phyloP scores from a whole-genome alignment of 2,797 vertebrate species.

The Geotrypetes seraphini region DNA sequence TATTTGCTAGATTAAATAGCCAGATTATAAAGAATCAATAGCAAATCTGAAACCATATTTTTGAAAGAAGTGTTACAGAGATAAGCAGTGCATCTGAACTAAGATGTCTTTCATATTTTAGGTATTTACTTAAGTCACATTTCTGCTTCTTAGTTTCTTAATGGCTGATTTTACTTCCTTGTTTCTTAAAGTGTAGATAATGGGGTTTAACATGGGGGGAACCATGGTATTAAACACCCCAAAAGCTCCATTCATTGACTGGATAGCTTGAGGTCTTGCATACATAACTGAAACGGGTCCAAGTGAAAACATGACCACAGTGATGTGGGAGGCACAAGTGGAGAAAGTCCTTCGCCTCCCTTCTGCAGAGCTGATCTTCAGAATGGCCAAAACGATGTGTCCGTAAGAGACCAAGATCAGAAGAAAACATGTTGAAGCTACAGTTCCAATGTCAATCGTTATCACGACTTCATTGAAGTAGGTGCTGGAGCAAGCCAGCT shows the following conservation, averaged over 20 bases:
- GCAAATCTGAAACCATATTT: too few species aligned
- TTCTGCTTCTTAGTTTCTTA: not conserved
- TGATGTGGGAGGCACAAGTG: slow-evolving; percentile 14
- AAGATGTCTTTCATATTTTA: too few species aligned
- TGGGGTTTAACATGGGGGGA: slow-evolving; percentile 15
- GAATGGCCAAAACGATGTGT: not conserved
- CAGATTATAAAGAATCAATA: too few species aligned
- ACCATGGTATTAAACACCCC: slow-evolving; percentile 13
- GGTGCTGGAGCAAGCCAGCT: slow-evolving; percentile 26
- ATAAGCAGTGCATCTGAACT: too few species aligned
- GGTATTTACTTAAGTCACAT: too few species aligned
- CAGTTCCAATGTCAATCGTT: not conserved
- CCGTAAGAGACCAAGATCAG: not conserved
- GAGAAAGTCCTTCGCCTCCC: slow-evolving; percentile 18
- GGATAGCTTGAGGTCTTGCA: not conserved
- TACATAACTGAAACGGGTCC: slow-evolving; percentile 30
- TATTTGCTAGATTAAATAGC: too few species aligned
- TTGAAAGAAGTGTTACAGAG: too few species aligned
- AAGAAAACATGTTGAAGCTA: not conserved
- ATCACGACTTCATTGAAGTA: not conserved
- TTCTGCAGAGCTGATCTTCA: slow-evolving; percentile 3
- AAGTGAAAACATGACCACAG: slow-evolving; percentile 18
- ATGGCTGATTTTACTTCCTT: slow-evolving; percentile 6
- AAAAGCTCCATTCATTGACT: slow-evolving; percentile 4
- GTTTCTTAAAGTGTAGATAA: slow-evolving; percentile 16